phyloP scores from a whole-genome alignment of 2,797 vertebrate species.

The Sus cebifrons region DNA sequence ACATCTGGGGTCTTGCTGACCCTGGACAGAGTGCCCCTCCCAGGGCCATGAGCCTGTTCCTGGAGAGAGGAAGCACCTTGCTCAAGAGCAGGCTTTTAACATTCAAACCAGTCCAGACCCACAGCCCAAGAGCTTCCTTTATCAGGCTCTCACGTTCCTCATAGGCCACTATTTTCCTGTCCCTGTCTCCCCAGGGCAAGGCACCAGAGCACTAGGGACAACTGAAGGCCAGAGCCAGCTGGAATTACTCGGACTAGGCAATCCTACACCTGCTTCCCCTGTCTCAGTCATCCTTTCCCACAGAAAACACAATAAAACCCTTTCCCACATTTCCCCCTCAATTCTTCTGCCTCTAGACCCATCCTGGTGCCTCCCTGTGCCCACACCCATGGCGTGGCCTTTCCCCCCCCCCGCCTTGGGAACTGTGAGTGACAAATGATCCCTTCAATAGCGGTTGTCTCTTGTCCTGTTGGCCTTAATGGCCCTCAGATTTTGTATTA shows the following conservation, averaged over 20 bases:
- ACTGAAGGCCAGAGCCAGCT: not conserved
- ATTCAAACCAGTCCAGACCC: not conserved
- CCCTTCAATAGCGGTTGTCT: not conserved
- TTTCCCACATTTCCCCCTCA: too few species aligned
- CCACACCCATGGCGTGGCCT: too few species aligned
- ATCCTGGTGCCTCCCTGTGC: fast-evolving
- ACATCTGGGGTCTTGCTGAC: not conserved
- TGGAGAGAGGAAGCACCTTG: not conserved
- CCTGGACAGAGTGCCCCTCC: not conserved
- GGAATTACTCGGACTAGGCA: not conserved
- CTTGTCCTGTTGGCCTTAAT: not conserved
- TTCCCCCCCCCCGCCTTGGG: too few species aligned
- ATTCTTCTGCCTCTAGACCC: not conserved
- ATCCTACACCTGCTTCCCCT: not conserved
- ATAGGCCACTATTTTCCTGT: not conserved
- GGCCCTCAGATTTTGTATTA: not conserved
- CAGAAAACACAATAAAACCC: not conserved
- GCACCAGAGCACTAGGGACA: not conserved
- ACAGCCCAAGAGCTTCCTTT: not conserved
- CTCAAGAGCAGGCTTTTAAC: not conserved
- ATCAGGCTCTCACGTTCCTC: not conserved
- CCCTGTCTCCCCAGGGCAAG: not conserved
- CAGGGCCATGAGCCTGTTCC: not conserved
- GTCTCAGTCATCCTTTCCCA: not conserved
- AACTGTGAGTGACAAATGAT: not conserved